Evolutionary conservation across 2,113 vertebrate genomes (phyloP).

Genomic region (Tinamus guttatus): DNA sequence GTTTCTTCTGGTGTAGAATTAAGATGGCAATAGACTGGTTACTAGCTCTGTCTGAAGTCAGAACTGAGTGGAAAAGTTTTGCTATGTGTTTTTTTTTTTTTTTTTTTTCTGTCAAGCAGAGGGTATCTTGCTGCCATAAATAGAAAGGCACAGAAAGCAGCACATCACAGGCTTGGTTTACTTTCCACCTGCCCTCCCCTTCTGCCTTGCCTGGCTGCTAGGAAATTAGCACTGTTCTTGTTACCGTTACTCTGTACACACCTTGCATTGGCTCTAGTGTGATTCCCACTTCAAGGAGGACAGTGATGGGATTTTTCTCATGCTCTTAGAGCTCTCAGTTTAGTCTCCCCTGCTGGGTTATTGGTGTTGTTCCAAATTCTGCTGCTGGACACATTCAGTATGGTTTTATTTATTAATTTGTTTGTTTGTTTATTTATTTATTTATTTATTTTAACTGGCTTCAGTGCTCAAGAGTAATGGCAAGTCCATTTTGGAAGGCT

Average conservation of each 20-base stretch:
- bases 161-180: fast-evolving
- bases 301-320: background rate
- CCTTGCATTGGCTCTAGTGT: background rate
- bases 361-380: background rate
- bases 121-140: background rate
- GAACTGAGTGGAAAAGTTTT: background rate
- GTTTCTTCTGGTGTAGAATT: background rate
- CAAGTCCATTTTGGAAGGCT: background rate
- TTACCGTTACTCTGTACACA: background rate
- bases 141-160: background rate
- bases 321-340: background rate
- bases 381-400: background rate
- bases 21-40: background rate
- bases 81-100: background rate
- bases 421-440: background rate
- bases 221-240: background rate
- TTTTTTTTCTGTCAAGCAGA: background rate
- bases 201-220: background rate
- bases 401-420: background rate
- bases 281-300: background rate
- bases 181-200: background rate
- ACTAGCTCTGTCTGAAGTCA: background rate
- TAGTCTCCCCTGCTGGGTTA: background rate
- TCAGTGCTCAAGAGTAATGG: background rate
- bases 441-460: background rate